Conservation (phyloP, 1,140 invertebrate genomes). For the Drosophila mayri region DNA sequence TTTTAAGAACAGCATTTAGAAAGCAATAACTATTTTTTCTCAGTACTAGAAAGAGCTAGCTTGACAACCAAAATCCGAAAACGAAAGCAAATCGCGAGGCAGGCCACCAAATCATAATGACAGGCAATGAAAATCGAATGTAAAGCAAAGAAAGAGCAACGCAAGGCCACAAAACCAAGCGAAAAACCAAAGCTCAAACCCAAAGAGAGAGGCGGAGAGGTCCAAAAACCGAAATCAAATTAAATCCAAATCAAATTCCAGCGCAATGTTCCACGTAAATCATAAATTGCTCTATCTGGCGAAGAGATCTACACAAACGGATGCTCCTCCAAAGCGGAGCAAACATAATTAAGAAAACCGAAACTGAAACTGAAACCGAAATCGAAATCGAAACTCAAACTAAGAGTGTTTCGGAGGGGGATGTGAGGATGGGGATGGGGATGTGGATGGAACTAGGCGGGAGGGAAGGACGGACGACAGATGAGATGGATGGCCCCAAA, state of each 20-base stretch:
- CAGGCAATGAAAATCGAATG: constrained; percentile 77
- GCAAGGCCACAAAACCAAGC: constrained; percentile 6
- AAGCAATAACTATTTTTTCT: not conserved
- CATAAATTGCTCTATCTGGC: constrained; percentile 74
- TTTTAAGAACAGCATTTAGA: not conserved
- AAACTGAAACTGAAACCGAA: constrained; percentile 58
- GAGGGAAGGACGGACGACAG: constrained; percentile 7
- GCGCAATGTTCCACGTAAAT: constrained; percentile 80
- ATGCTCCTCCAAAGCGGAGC: constrained; percentile 66
- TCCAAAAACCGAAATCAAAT: constrained; percentile 45
- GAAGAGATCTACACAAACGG: constrained; percentile 78
- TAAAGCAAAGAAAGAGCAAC: constrained; percentile 57
- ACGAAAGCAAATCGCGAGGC: constrained; percentile 64
- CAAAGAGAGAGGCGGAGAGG: not conserved
- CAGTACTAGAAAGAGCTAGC: constrained; percentile 8
- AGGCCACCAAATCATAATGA: constrained; percentile 67
- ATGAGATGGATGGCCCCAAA: constrained; percentile 61
- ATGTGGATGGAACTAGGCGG: constrained; percentile 2
- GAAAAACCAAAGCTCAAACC: constrained; percentile 7
- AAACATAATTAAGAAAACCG: constrained; percentile 78
- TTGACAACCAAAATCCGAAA: constrained; percentile 70
- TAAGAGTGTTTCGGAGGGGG: constrained; percentile 5
- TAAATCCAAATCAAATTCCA: constrained; percentile 60
- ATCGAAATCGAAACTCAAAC: constrained; percentile 44
- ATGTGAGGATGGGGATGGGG: not conserved